A percentile compares a stretch with the other conserved stretches of the same genome.
These are phyloP conservation scores for Mizuhopecten yessoensis DNA, from an alignment of 1,140 invertebrate species.

Conservation along the genomic window DNA sequence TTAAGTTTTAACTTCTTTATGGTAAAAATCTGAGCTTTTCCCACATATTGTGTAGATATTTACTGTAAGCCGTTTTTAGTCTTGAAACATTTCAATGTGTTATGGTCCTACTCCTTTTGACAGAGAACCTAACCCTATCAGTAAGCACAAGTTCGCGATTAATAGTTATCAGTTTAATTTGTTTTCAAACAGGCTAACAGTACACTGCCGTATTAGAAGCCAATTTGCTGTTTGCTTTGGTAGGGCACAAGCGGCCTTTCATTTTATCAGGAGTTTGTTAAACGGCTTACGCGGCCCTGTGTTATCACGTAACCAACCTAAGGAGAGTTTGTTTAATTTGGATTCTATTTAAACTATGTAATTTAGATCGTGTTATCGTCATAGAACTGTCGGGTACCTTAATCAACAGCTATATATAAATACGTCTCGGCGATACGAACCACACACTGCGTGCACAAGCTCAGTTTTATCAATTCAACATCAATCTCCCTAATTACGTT, in stretches of 20 bases:
- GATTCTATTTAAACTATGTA: conserved; percentile 40
- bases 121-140: neutral
- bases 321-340: neutral
- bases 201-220: conserved; percentile 32
- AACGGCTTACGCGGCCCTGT: conserved; percentile 22
- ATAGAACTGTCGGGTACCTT: neutral
- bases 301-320: neutral
- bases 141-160: conserved; percentile 21
- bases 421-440: neutral
- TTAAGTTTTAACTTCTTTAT: neutral
- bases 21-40: neutral
- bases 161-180: conserved; percentile 10
- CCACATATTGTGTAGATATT: neutral
- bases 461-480: no score
- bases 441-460: neutral
- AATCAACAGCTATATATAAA: neutral
- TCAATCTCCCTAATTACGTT: no score
- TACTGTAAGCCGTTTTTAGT: no score
- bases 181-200: conserved; percentile 2
- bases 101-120: neutral
- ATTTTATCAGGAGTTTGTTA: conserved; percentile 36
- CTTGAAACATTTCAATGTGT: neutral
- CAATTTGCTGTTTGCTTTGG: conserved; percentile 20
- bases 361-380: neutral
- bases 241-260: conserved; percentile 30